Evolutionary conservation across 2,888 invertebrate genomes (phyloP), one percentile per base, ranked within the genome.

Genomic region (Drosophila quasianomalipes): DNA sequence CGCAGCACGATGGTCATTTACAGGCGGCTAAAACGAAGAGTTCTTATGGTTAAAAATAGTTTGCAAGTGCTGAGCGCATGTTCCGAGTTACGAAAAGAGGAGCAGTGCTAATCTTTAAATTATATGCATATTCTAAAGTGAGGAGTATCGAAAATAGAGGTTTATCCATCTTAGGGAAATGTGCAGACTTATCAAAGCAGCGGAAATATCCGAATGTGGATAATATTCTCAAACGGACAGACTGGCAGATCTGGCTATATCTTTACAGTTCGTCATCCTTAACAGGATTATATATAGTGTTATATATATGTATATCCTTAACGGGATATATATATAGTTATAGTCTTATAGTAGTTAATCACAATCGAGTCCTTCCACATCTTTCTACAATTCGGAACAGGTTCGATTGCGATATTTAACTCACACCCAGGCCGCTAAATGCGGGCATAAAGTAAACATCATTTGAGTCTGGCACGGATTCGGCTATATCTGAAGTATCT

Each of bases 361-460:
- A 22, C 7, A 47, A 22, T 22, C 22, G 7, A 47, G 47, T 14
- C 4, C 4, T 26, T 47, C 9, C 4, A 16, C 26, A 26, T 26
- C 16, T 47, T 47, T 16, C 16, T 16, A 12, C 12, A 16, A 26
- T n/a, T 12, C 30, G 5, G 12, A 22, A 22, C 1, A 26, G 19
- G 9, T 19, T 1, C 14, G 37, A 26, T 4, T 39, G 2, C 28
- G n/a, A 4, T 10, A 3, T 26, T 3, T 9, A 28, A 85, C 92
- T 94, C 94, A 97, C 97, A 92, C 97, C 97, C 62, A 98, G 94
- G 41, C 98, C 98, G 93, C 97, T 97, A 88, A 98, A 98, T 0
- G 97, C 97, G 2, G 98, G 98, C 82, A 98, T 95, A 92, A 98
- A 98, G 92, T 95, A 97, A 3, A 97, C 96, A 7, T 97, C 97